Evolutionary conservation across 2,888 invertebrate species (phyloP).

Genomic region (Malthinus seriepunctatus): DNA sequence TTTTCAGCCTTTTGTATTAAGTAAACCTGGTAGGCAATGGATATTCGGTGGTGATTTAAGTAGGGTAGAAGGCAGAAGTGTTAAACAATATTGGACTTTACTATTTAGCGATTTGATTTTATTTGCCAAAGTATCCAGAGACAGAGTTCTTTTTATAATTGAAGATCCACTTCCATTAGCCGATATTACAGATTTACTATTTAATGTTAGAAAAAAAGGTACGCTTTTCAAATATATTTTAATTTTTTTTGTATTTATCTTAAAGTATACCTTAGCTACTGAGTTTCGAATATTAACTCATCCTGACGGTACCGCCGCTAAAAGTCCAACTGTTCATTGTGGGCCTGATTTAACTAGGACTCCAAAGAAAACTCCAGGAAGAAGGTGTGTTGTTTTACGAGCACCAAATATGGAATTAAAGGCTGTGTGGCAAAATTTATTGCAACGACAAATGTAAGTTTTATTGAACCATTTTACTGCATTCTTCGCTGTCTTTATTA

Average conservation of each 20-base stretch:
- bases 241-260: background rate
- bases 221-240: conserved; percentile 26
- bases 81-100: conserved; percentile 84
- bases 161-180: conserved; percentile 82
- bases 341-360: conserved; percentile 66
- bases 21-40: conserved; percentile 85
- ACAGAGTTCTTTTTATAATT: conserved; percentile 83
- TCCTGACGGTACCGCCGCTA: conserved; percentile 64
- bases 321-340: conserved; percentile 75
- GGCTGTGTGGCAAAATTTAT: conserved; percentile 87
- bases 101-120: conserved; percentile 83
- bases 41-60: conserved; percentile 86
- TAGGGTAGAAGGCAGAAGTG: conserved; percentile 79
- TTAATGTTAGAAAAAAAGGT: conserved; percentile 85
- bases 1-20: conserved; percentile 77
- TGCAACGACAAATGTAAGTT: conserved; percentile 85
- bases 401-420: conserved; percentile 84
- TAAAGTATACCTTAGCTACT: conserved; percentile 42
- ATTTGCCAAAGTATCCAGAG: conserved; percentile 84
- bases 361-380: conserved; percentile 66
- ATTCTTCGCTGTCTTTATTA: too few relatives aligned
- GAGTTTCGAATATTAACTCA: conserved; percentile 82
- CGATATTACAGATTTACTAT: conserved; percentile 81
- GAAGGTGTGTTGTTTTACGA: conserved; percentile 72
- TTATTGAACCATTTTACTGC: too few relatives aligned